phyloP scores from a whole-genome alignment of 1,140 invertebrate species.

The Drosophila ficusphila region DNA sequence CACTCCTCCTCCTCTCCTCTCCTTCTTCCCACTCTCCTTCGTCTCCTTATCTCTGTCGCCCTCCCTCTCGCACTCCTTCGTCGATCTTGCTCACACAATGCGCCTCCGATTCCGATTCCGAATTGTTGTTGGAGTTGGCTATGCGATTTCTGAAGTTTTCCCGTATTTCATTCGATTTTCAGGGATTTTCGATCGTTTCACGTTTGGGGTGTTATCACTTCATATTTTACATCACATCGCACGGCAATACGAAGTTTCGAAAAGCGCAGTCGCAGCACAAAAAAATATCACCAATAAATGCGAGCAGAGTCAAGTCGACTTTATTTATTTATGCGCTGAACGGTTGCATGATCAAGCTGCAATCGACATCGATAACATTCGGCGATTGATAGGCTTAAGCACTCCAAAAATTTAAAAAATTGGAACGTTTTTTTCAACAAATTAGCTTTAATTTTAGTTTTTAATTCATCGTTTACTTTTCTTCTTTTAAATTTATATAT shows the following conservation, averaged over 20 bases:
- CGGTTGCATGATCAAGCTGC: not conserved
- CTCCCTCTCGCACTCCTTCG: conserved; percentile 9
- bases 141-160: conserved; percentile 30
- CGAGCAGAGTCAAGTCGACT: conserved; percentile 40
- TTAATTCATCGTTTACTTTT: too few species aligned
- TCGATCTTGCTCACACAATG: conserved; percentile 27
- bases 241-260: conserved; percentile 13
- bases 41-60: conserved; percentile 12
- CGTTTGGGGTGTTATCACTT: conserved; percentile 18
- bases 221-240: conserved; percentile 63
- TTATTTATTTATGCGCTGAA: conserved; percentile 69
- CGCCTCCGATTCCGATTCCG: conserved; percentile 21
- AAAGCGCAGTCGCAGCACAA: conserved; percentile 44
- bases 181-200: not conserved
- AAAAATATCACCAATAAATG: conserved; percentile 54
- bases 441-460: too few species aligned
- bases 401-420: not conserved
- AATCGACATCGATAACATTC: conserved; percentile 15
- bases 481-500: too few species aligned
- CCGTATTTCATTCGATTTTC: conserved; percentile 16
- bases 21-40: conserved; percentile 37
- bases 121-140: conserved; percentile 16
- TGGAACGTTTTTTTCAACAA: not conserved
- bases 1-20: conserved; percentile 37
- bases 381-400: not conserved